Percentiles rank a stretch among this genome's conserved stretches.
These are phyloP conservation scores for Fragum fragum DNA, from an alignment of 2,888 invertebrate genomes.

Conservation along the genomic window DNA sequence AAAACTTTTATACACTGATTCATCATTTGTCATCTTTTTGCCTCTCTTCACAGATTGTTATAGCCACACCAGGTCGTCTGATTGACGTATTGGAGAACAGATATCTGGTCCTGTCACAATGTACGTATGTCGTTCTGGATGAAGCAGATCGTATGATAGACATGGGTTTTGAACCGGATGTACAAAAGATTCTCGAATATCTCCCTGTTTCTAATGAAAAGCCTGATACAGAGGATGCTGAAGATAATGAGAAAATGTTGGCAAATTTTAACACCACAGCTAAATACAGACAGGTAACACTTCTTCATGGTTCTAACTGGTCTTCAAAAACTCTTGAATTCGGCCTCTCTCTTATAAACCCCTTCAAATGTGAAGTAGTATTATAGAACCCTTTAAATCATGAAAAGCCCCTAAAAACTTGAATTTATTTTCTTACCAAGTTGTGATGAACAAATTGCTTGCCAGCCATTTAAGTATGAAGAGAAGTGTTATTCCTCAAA, in stretches of 20 bases:
- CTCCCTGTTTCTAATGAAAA: conserved; percentile 99
- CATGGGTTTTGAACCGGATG: conserved; percentile 99
- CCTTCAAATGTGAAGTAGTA: no score
- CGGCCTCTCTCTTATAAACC: no score
- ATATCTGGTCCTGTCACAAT: conserved; percentile 98
- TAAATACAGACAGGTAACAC: conserved; percentile 94
- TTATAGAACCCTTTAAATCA: no score
- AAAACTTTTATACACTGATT: no score
- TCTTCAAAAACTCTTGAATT: no score
- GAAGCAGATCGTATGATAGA: conserved; percentile 99
- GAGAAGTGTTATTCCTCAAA: no score
- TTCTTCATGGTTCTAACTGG: no score
- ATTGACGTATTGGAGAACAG: conserved; percentile 99
- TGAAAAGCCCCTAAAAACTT: no score
- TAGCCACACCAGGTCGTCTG: conserved; percentile 99
- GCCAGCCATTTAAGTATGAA: no score
- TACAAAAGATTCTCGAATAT: conserved; percentile 98
- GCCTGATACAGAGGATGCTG: conserved; percentile 99
- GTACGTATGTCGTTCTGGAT: conserved; percentile 96
- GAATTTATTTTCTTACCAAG: no score
- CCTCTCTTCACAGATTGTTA: conserved; percentile 92
- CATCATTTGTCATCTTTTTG: no score
- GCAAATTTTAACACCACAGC: conserved; percentile 98
- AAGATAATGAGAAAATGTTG: conserved; percentile 95
- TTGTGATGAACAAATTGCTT: no score